Base-by-base conservation (phyloP, 2,113 vertebrate species). In the Phalacrocorax carbo region DNA sequence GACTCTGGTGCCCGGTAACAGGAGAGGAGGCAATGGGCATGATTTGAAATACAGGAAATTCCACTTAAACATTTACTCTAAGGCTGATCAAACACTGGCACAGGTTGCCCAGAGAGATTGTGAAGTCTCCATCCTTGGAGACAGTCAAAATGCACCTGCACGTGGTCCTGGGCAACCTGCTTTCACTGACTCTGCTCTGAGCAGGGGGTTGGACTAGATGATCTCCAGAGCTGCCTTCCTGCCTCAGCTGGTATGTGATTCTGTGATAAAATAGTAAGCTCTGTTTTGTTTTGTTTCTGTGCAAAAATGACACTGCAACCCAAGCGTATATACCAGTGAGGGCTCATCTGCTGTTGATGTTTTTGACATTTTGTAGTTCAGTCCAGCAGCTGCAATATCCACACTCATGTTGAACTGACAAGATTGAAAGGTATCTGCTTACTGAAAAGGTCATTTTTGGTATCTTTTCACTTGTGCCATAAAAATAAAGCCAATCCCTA, bases 281-380 rank as follows among this genome's bases (percentile, higher is more conserved):
- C 20, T 81, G 32, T 34, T 86, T 65, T 82, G 34, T 19, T 90
- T 76, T 72, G 13, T 81, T 93, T 38, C 38, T 72, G 79, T 82
- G 72, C 49, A 65, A 72, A 92, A 77, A 75, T 65, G 72, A 23
- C 0, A 0, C 69, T 58, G 42, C 54, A 88, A 44, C 57, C 51
- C 73, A 36, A 17, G 6, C 5, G 3, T 48, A 5, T n/a, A 17
- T 72, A 79, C 32, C 60, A 83, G 71, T n/a, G 82, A 91, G 42
- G 20, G 51, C 93, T 88, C 81, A 78, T 80, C 46, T 84, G 61
- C 15, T 13, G 46, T 16, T 71, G 86, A 78, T 84, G 46, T 62
- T 94, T 92, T 51, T 84, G 76, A 73, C 87, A 58, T 95, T 80
- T 88, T 68, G 14, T 88, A 76, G 70, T 82, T 95, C 79, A 91